Evolutionary conservation across 2,888 invertebrate genomes (phyloP).

Genomic region (Drosophila hamatofila): DNA sequence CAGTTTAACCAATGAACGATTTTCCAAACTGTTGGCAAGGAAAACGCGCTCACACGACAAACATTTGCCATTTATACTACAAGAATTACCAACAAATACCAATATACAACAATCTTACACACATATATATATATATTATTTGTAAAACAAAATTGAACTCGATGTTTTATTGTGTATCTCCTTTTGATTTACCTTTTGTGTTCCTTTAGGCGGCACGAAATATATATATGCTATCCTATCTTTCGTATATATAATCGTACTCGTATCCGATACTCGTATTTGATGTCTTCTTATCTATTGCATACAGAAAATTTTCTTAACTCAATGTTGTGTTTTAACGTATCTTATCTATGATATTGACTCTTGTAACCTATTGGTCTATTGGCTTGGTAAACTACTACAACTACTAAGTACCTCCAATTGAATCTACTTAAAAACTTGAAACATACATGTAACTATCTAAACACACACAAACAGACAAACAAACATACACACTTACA

Average conservation of each 20-base stretch:
- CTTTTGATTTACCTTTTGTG: slow-evolving; percentile 60
- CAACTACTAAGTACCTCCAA: slow-evolving; percentile 38
- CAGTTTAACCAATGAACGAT: slow-evolving; percentile 34
- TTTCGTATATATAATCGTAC: slow-evolving; percentile 62
- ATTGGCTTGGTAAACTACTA: slow-evolving; percentile 59
- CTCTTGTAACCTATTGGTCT: slow-evolving; percentile 76
- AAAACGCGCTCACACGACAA: slow-evolving; percentile 75
- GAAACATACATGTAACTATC: slow-evolving; percentile 17
- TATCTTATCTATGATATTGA: slow-evolving; percentile 56
- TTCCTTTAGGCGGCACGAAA: slow-evolving; percentile 53
- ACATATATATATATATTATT: slow-evolving; percentile 34
- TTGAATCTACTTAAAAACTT: slow-evolving; percentile 36
- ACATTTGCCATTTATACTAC: slow-evolving; percentile 49
- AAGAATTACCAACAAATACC: slow-evolving; percentile 7
- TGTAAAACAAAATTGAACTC: slow-evolving; percentile 55
- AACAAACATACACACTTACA: slow-evolving; percentile 21
- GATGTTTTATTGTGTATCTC: slow-evolving; percentile 56
- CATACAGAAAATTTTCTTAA: slow-evolving; percentile 64
- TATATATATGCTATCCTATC: slow-evolving; percentile 57
- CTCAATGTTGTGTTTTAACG: slow-evolving; percentile 66
- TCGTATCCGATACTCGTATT: slow-evolving; percentile 32
- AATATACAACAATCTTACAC: slow-evolving; percentile 37
- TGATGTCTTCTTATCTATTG: slow-evolving; percentile 80
- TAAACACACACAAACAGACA: slow-evolving; percentile 26
- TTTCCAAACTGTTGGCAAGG: slow-evolving; percentile 49